Evolutionary conservation across 2,888 invertebrate genomes (phyloP), one percentile per base, ranked within the genome.

Genomic region (Linyphia triangularis): DNA sequence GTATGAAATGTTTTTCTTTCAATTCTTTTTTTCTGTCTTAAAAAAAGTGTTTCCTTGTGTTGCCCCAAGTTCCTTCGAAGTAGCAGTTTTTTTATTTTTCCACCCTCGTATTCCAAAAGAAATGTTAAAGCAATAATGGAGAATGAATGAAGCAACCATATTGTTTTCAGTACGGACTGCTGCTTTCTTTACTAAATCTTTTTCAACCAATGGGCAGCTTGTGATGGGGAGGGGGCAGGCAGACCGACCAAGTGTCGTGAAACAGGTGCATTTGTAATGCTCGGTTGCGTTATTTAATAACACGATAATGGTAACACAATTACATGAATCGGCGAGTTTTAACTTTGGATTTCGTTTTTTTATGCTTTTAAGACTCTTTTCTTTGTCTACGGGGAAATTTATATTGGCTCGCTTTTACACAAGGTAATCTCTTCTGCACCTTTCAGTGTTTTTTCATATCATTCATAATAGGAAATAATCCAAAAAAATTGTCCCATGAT

Each of bases 231-330:
- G 16, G 28, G 40, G 37, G 24, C 7, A 16, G 13, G 26, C 24
- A 28, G 43, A 3, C 24, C 19, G 28, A 10, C 19, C 57, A 57
- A 30, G 73, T 59, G 59, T 30, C 57, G 30, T 13, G 73, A 73
- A 33, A 73, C 63, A 63, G 61, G 63, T 77, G 77, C 63, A 63
- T 77, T 77, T 61, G 61, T 57, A 10, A 77, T n/a, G 77, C 63
- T 77, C 63, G 9, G 77, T 40, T 77, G 77, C 24, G 3, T 77
- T 61, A 61, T 77, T 77, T 77, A 77, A 77, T 77, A 77, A 37
- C 19, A 73, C 30, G 30, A 16, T 33, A 73, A 59, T 59, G 40
- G 37, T n/a, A 16, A 13, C 10, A 63, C 61, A 30, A 77, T 77
- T 77, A 77, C 63, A 77, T 77, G 77, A 77, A 37, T 77, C 77